Percentiles rank a stretch among this genome's conserved stretches.
Evolutionary conservation across 2,888 invertebrate species (phyloP).

Genomic region (Nyleta sp.): DNA sequence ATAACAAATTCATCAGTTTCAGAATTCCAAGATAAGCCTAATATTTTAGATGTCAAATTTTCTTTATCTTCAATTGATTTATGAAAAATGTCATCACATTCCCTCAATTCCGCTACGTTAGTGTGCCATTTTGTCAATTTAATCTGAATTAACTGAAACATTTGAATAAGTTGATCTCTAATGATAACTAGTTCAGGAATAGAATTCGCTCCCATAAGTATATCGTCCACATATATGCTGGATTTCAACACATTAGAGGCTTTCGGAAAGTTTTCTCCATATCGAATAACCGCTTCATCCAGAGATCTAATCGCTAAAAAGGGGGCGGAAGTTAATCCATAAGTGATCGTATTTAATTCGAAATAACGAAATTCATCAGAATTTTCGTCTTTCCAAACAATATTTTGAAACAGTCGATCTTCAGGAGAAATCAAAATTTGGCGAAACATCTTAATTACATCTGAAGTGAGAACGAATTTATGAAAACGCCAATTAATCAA

Average conservation of each 20-base stretch:
- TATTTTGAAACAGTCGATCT: constrained; percentile 8
- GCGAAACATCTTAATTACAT: constrained; percentile 22
- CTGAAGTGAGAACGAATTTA: constrained; percentile 8
- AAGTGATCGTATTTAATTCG: constrained; percentile 6
- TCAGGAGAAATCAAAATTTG: constrained; percentile 4
- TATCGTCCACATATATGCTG: constrained; percentile 7
- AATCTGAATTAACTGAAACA: neutral
- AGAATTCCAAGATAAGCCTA: neutral
- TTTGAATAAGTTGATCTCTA: neutral
- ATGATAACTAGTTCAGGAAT: neutral
- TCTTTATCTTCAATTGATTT: neutral
- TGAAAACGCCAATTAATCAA: constrained; percentile 11
- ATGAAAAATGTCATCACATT: neutral
- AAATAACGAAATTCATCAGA: neutral
- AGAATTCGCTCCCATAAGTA: neutral
- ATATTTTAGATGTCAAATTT: neutral
- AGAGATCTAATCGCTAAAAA: neutral
- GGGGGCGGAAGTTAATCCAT: neutral
- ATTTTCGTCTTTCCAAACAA: constrained; percentile 15
- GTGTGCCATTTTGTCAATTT: neutral
- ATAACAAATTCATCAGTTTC: neutral
- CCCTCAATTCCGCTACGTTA: neutral
- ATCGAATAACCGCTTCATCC: neutral
- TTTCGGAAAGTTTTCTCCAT: neutral
- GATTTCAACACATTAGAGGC: neutral